These are phyloP conservation scores for Leucoma salicis DNA, from an alignment of 2,888 invertebrate species.

Conservation along the genomic window DNA sequence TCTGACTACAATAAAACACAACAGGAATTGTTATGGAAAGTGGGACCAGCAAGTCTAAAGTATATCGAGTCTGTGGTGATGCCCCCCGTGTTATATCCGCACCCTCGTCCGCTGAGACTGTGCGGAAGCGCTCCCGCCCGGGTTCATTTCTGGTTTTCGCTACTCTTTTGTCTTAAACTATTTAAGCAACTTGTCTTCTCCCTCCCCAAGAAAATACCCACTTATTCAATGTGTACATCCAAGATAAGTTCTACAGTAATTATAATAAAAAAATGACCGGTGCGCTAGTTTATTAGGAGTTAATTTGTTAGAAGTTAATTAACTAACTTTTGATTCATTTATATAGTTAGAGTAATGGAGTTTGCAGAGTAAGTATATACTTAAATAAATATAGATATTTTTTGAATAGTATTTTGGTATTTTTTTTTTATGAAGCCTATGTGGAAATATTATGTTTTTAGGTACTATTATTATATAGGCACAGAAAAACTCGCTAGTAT, in stretches of 20 bases:
- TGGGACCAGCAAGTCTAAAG: constrained; percentile 28
- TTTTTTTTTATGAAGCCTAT: too few relatives aligned
- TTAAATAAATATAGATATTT: too few relatives aligned
- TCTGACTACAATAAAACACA: too few relatives aligned
- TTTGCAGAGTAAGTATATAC: too few relatives aligned
- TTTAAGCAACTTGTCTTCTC: constrained; percentile 69
- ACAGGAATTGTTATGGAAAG: too few relatives aligned
- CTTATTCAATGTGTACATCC: constrained; percentile 36
- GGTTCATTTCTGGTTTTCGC: constrained; percentile 79
- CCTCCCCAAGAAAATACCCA: constrained; percentile 45
- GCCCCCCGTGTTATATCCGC: constrained; percentile 57
- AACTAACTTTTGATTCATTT: constrained; percentile 19
- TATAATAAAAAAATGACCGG: constrained; percentile 19
- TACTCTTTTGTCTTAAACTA: constrained; percentile 78
- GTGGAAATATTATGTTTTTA: too few relatives aligned
- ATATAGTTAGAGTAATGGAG: too few relatives aligned
- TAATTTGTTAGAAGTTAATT: constrained; percentile 24
- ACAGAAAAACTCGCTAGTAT: too few relatives aligned
- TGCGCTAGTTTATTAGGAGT: constrained; percentile 19
- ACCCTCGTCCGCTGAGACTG: constrained; percentile 53
- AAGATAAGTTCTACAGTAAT: constrained; percentile 32
- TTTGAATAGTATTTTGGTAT: too few relatives aligned
- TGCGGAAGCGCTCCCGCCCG: constrained; percentile 64
- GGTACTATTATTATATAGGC: too few relatives aligned
- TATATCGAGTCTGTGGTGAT: constrained; percentile 37